Base-by-base conservation (phyloP, 2,113 vertebrate species). In the Dendropsophus ebraccatus region DNA sequence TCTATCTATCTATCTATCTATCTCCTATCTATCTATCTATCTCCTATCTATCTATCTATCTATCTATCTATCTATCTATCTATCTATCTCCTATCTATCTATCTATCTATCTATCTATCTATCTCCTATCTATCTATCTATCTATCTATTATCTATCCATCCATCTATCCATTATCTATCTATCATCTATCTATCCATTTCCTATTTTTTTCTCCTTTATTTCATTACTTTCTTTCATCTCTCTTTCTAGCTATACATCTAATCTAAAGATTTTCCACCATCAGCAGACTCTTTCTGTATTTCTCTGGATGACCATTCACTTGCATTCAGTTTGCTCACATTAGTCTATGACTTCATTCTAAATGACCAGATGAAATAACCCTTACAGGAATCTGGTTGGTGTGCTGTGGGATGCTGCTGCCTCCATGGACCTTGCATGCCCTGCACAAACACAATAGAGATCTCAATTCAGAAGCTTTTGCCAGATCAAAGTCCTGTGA, bases 401-500 rank as follows among this genome's bases (percentile, higher is more conserved):
- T 25, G 1, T 47, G 9, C 2, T 13, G 16, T 32, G 3, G 2
- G 25, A 77, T 32, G 0, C 14, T 30, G 1, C 14, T 30, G 8
- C 23, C 25, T 50, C 23, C 28, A 6, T 50, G 73, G n/a, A 50
- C 14, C 47, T 35, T 50, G 23, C 73, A 25, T 50, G 10, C 73
- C n/a, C 25, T 17, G 74, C 72, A 77, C 25, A 32, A 52, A 52
- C 49, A 77, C 45, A 77, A 52, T 28, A 77, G 47, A 77, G 23
- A 52, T 77, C 49, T 77, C 4, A 17, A 12, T n/a, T 70, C 32
- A 11, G 35, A 23, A 32, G 74, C 74, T 62, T 47, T 21, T 62
- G 37, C 78, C 56, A 52, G 45, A 82, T 49, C 45, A 69, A 75
- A 50, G 56, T 77, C 58, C 74, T 77, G 60, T 65, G 73, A 70